Conservation (phyloP, 1,140 invertebrate species). For the Rhysida immarginata region DNA sequence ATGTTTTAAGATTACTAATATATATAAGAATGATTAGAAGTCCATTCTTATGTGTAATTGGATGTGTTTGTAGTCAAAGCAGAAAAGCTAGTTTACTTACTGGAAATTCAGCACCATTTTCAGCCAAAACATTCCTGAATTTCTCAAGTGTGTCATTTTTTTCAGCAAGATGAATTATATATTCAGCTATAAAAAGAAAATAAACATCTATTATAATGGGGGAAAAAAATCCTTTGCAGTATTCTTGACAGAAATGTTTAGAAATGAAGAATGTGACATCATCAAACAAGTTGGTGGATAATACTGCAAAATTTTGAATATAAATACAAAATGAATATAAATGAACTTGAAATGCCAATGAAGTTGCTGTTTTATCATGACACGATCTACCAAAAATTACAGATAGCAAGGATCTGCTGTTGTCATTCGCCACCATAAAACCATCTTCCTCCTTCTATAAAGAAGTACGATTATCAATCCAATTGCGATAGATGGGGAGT, state of each 20-base stretch:
- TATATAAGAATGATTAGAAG: background rate
- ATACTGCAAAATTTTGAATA: background rate
- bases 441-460: too few relatives aligned
- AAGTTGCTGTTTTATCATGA: background rate
- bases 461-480: too few relatives aligned
- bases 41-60: background rate
- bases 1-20: slow-evolving; percentile 10
- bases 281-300: background rate
- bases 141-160: slow-evolving; percentile 68
- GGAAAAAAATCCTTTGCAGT: slow-evolving; percentile 10
- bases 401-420: too few relatives aligned
- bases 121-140: slow-evolving; percentile 69
- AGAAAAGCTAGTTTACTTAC: slow-evolving; percentile 26
- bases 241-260: slow-evolving; percentile 1
- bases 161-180: slow-evolving; percentile 83
- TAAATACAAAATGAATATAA: background rate
- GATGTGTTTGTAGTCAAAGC: background rate
- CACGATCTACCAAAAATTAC: too few relatives aligned
- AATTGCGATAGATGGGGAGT: too few relatives aligned
- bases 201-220: slow-evolving; percentile 18
- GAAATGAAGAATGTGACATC: background rate
- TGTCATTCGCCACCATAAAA: too few relatives aligned
- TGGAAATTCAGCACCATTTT: slow-evolving; percentile 88
- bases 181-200: slow-evolving; percentile 65
- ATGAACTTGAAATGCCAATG: background rate